Evolutionary conservation across 2,113 vertebrate species (phyloP).

Genomic region (Cyphomyrus plagiostoma): DNA sequence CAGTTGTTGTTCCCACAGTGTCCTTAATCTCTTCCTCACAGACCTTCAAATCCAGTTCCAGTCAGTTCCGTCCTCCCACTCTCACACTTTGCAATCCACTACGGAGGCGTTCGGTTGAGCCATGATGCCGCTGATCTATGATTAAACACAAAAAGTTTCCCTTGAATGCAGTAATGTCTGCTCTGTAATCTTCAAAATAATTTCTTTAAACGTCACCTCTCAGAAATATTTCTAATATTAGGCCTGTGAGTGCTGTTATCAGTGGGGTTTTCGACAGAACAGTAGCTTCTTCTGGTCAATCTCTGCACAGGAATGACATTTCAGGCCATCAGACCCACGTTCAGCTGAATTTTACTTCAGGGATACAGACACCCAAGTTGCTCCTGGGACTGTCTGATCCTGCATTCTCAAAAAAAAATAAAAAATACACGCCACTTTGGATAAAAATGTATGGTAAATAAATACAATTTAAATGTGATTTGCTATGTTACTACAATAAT

Average conservation of each 20-base stretch:
- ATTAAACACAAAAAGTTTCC: background rate
- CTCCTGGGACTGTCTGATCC: background rate
- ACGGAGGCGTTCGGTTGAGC: background rate
- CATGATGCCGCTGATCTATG: background rate
- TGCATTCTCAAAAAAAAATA: background rate
- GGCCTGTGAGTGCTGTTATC: background rate
- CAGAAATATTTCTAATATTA: background rate
- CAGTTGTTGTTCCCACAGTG: background rate
- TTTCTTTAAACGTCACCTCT: background rate
- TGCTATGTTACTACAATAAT: background rate
- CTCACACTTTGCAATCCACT: background rate
- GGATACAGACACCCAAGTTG: background rate
- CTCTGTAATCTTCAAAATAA: background rate
- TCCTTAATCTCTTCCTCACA: slow-evolving; percentile 18
- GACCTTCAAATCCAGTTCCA: background rate
- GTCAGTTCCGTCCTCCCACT: slow-evolving; percentile 9
- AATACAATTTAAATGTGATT: background rate
- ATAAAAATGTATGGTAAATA: background rate
- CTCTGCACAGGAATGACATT: background rate
- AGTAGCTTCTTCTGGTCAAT: background rate
- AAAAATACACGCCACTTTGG: background rate
- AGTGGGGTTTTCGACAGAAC: background rate
- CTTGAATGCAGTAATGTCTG: background rate
- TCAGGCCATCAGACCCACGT: background rate
- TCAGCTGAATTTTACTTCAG: background rate